A percentile compares a stretch with the other conserved stretches of the same genome.
Conservation (phyloP, 2,888 invertebrate species). For the Drepanosiphum platanoidis region DNA sequence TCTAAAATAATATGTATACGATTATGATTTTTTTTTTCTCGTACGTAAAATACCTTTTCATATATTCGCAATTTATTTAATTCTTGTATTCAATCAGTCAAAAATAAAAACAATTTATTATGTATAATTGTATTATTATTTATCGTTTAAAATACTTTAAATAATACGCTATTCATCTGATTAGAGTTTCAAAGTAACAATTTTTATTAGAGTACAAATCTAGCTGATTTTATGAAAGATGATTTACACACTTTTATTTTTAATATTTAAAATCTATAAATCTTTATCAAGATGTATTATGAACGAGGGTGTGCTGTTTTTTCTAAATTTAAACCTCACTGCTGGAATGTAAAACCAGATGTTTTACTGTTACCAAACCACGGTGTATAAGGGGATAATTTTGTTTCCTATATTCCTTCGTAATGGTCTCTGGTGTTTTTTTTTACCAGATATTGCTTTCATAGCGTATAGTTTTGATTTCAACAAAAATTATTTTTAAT, state of each 20-base stretch:
- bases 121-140: not conserved
- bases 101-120: not conserved
- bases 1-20: too few relatives aligned
- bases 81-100: not conserved
- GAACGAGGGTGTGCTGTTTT: conserved; percentile 12
- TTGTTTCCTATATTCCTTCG: not conserved
- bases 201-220: not conserved
- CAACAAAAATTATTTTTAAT: too few relatives aligned
- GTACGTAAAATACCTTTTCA: too few relatives aligned
- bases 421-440: not conserved
- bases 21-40: too few relatives aligned
- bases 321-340: conserved; percentile 38
- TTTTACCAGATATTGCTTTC: too few relatives aligned
- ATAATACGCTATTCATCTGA: not conserved
- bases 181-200: not conserved
- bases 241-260: conserved; percentile 3
- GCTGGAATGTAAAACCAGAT: conserved; percentile 42
- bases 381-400: not conserved
- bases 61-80: too few relatives aligned
- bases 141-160: not conserved
- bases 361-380: conserved; percentile 13
- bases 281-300: conserved; percentile 8
- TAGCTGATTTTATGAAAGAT: not conserved
- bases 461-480: too few relatives aligned
- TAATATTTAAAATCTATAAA: conserved; percentile 33